phyloP scores from a whole-genome alignment of 2,888 invertebrate species.

The Torymus tubicola region DNA sequence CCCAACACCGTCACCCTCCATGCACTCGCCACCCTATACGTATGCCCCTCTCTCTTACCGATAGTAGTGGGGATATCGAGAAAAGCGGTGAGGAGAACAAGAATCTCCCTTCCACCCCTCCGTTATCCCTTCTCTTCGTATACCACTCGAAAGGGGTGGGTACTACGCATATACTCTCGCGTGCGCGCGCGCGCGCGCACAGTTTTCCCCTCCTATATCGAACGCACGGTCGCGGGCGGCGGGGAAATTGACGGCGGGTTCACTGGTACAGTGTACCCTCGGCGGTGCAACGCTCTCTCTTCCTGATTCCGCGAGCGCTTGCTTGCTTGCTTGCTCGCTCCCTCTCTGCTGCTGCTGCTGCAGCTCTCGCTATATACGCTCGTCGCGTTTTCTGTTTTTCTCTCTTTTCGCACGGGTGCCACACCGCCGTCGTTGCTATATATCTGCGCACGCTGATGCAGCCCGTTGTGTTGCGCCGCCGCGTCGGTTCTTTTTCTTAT shows the following conservation, averaged over 20 bases:
- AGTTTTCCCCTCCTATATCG: too few relatives aligned
- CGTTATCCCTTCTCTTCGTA: too few relatives aligned
- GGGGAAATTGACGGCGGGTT: slow-evolving; percentile 66
- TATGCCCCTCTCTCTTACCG: too few relatives aligned
- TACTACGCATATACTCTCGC: neutral
- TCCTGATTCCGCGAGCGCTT: slow-evolving; percentile 60
- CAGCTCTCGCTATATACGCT: neutral
- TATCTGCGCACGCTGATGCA: neutral
- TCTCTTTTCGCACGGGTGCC: neutral
- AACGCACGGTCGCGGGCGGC: neutral
- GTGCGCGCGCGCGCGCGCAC: slow-evolving; percentile 38
- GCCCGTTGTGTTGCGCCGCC: too few relatives aligned
- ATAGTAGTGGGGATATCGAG: too few relatives aligned
- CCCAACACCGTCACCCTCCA: too few relatives aligned
- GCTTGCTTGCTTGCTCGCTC: slow-evolving; percentile 17
- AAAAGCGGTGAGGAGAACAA: too few relatives aligned
- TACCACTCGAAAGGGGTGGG: too few relatives aligned
- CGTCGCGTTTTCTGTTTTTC: neutral
- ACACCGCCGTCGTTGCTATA: neutral
- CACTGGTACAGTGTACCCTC: slow-evolving; percentile 75
- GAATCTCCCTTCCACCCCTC: too few relatives aligned
- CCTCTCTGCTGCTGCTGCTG: slow-evolving; percentile 8
- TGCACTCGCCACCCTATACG: too few relatives aligned
- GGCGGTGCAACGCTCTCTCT: slow-evolving; percentile 74
- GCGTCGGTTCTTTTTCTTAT: too few relatives aligned